Conservation (phyloP, 2,888 invertebrate species). For the Scotopteryx bipunctaria region DNA sequence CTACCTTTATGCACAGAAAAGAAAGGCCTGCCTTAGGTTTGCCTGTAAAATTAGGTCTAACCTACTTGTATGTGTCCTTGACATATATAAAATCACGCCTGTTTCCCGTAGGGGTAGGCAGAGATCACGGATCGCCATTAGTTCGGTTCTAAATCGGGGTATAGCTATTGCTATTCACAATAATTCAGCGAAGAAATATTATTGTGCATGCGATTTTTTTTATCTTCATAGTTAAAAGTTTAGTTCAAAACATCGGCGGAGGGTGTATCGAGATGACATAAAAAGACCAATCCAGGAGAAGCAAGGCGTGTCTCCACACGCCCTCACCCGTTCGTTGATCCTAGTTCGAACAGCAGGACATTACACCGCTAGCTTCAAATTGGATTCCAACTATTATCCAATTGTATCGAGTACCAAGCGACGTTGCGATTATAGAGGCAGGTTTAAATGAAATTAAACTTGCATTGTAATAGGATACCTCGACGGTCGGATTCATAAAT, state of each 20-base stretch:
- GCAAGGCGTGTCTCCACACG: conserved; percentile 4
- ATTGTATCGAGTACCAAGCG: conserved; percentile 42
- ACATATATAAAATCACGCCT: too few species aligned
- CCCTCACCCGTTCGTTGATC: conserved; percentile 25
- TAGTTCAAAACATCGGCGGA: neutral
- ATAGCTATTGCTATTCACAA: too few species aligned
- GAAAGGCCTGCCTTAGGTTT: too few species aligned
- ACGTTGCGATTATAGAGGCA: conserved; percentile 12
- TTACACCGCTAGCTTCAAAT: conserved; percentile 42
- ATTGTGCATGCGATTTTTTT: too few species aligned
- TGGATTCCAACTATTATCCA: conserved; percentile 51
- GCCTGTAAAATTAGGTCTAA: too few species aligned
- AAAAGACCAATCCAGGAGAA: conserved; percentile 5
- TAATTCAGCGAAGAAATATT: too few species aligned
- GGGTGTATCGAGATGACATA: conserved; percentile 3
- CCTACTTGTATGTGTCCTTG: too few species aligned
- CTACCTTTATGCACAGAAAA: too few species aligned
- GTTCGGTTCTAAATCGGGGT: too few species aligned
- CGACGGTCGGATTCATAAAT: neutral
- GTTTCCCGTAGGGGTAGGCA: too few species aligned
- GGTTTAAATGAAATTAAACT: conserved; percentile 17
- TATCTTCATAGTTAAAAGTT: too few species aligned
- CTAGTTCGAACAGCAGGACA: conserved; percentile 22
- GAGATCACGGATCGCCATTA: too few species aligned
- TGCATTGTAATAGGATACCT: neutral